Conservation (phyloP, 1,140 invertebrate genomes). For the Rhizoglyphus robini region DNA sequence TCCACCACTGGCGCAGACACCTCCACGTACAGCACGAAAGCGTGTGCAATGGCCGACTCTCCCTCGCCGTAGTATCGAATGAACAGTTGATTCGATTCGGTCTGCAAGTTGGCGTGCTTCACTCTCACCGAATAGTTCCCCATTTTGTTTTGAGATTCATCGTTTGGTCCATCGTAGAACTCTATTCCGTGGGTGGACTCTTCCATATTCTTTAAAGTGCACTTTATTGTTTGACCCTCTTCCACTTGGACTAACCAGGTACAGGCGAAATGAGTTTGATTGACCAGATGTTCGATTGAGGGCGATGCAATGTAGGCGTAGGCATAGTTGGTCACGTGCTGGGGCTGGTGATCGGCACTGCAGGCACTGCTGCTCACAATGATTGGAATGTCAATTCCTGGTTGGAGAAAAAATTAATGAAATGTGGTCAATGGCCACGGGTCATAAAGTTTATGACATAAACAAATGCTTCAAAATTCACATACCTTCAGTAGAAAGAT, state of each 20-base stretch:
- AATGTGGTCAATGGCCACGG: no score
- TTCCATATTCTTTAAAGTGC: not conserved
- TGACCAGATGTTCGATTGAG: not conserved
- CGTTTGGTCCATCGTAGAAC: not conserved
- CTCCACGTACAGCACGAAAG: not conserved
- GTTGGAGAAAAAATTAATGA: no score
- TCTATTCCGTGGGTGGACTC: not conserved
- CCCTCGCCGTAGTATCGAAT: not conserved
- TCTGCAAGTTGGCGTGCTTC: not conserved
- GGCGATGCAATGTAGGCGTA: not conserved
- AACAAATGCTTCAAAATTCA: no score
- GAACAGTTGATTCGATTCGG: not conserved
- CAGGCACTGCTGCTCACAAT: no score
- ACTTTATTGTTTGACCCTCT: not conserved
- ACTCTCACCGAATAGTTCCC: not conserved
- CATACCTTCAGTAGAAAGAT: no score
- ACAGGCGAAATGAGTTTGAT: not conserved
- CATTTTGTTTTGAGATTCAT: not conserved
- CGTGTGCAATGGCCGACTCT: not conserved
- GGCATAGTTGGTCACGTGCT: not conserved
- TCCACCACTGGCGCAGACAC: not conserved
- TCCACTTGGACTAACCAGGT: not conserved
- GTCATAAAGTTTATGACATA: no score
- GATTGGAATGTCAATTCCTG: no score
- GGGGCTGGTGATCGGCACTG: not conserved